phyloP scores from a whole-genome alignment of 2,113 vertebrate genomes.

The Gambusia holbrooki region DNA sequence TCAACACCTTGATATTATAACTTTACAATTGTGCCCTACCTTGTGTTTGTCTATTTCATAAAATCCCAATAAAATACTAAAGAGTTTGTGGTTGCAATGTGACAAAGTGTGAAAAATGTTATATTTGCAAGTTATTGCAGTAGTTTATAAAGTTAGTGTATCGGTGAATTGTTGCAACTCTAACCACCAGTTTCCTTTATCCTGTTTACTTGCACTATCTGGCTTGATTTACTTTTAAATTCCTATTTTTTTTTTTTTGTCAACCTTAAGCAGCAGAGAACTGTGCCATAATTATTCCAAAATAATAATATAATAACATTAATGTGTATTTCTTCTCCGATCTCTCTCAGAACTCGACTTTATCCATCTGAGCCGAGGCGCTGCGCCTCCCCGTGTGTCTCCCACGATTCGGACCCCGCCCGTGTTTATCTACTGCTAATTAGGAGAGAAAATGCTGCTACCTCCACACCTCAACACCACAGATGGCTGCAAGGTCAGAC shows the following conservation, averaged over 20 bases:
- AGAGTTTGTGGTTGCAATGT: not conserved
- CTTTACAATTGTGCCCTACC: too few species aligned
- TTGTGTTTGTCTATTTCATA: too few species aligned
- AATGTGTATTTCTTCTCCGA: fast-evolving
- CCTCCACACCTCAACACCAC: slow-evolving; percentile 24
- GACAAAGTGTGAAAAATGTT: not conserved
- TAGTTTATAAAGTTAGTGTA: not conserved
- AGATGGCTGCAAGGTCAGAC: slow-evolving; percentile 62
- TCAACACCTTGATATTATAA: too few species aligned
- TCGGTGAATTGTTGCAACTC: not conserved
- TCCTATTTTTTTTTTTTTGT: not conserved
- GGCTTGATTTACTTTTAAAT: not conserved
- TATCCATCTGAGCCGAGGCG: slow-evolving; percentile 35
- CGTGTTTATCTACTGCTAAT: slow-evolving; percentile 37
- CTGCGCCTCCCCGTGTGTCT: slow-evolving; percentile 39
- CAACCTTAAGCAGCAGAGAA: not conserved
- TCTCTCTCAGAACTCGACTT: slow-evolving; percentile 17
- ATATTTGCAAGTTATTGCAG: not conserved
- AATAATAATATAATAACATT: not conserved
- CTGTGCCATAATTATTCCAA: not conserved
- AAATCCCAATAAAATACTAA: too few species aligned
- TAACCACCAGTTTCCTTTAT: not conserved
- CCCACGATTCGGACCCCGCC: slow-evolving; percentile 23
- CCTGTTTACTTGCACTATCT: not conserved
- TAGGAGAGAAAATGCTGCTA: slow-evolving; percentile 48